Conservation (phyloP, 2,113 vertebrate genomes). For the Garra rufa region DNA sequence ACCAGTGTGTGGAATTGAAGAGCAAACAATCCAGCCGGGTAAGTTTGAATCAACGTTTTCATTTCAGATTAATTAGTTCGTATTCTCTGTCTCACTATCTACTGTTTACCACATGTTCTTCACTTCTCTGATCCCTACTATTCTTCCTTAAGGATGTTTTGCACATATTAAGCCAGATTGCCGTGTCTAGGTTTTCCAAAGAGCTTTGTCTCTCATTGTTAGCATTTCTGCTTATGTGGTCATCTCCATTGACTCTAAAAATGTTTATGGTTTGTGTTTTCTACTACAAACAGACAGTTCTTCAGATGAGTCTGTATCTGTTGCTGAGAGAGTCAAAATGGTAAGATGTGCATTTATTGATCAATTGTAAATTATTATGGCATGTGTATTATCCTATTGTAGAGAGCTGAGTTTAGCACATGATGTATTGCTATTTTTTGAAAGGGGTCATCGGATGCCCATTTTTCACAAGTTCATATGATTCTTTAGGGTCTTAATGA, state of each 20-base stretch:
- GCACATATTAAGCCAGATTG: neutral
- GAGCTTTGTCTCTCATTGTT: neutral
- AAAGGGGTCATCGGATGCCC: too few relatives aligned
- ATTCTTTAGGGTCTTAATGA: too few relatives aligned
- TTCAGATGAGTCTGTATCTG: neutral
- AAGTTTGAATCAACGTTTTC: neutral
- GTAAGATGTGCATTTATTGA: neutral
- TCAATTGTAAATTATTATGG: neutral
- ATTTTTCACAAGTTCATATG: too few relatives aligned
- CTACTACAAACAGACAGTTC: neutral
- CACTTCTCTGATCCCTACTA: neutral
- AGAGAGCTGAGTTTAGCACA: neutral
- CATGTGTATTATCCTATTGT: neutral
- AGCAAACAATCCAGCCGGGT: neutral
- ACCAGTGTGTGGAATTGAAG: neutral
- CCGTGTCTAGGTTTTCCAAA: neutral
- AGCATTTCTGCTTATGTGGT: neutral
- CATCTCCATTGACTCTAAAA: neutral
- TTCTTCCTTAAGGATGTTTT: neutral
- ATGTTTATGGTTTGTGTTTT: neutral
- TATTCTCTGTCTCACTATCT: neutral
- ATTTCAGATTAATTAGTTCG: neutral
- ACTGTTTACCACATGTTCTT: neutral
- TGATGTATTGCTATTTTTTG: too few relatives aligned
- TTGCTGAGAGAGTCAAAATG: slow-evolving; percentile 9